phyloP scores from a whole-genome alignment of 2,888 invertebrate species.

The Mythimna lalbum region DNA sequence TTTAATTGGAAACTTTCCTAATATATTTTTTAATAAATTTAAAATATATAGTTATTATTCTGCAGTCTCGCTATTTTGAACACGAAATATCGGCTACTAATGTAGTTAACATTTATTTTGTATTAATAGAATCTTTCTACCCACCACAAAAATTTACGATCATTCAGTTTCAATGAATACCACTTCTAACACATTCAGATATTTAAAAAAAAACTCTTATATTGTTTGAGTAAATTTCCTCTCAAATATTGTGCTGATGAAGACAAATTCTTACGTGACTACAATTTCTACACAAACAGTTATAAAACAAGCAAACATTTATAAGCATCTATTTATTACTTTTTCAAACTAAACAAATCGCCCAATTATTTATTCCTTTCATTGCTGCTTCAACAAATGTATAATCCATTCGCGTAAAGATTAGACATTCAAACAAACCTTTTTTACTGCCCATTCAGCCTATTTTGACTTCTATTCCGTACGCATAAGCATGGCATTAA shows the following conservation, averaged over 20 bases:
- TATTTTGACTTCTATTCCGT: too few relatives aligned
- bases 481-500: too few relatives aligned
- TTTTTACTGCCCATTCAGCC: too few relatives aligned
- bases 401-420: too few relatives aligned
- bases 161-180: background rate
- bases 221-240: background rate
- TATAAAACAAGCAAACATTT: conserved; percentile 6
- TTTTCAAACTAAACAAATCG: background rate
- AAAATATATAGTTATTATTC: conserved; percentile 9
- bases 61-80: conserved; percentile 28
- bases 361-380: background rate
- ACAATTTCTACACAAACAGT: conserved; percentile 24
- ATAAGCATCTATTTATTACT: background rate
- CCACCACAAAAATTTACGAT: background rate
- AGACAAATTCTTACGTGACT: background rate
- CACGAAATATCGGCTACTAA: conserved; percentile 11
- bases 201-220: background rate
- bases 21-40: too few relatives aligned
- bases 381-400: conserved; percentile 22
- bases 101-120: background rate
- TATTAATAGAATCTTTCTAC: background rate
- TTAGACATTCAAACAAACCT: too few relatives aligned
- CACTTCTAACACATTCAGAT: background rate
- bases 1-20: background rate
- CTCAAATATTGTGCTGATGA: background rate